Evolutionary conservation across 1,140 invertebrate species (phyloP).

Genomic region (Oscheius sp.): DNA sequence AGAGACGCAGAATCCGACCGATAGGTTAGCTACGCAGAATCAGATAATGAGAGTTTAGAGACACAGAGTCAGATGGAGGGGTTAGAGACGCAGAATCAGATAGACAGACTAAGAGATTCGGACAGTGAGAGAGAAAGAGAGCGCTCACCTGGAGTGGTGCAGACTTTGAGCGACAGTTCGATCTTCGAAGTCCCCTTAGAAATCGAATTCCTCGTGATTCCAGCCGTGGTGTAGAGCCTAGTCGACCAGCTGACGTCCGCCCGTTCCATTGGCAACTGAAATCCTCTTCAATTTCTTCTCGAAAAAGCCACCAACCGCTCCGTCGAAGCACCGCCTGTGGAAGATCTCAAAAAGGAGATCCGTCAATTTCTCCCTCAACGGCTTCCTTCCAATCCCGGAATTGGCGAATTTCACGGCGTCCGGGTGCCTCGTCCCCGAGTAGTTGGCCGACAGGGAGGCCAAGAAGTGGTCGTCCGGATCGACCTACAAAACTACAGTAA

Average conservation of each 20-base stretch:
- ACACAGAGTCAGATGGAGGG: too few relatives aligned
- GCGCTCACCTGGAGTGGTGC: conserved; percentile 59
- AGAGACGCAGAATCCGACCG: too few relatives aligned
- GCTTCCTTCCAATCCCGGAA: background rate
- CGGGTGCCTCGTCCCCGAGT: background rate
- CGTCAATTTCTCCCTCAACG: background rate
- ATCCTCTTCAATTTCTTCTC: too few relatives aligned
- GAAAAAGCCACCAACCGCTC: background rate
- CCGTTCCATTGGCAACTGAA: too few relatives aligned
- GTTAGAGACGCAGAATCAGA: too few relatives aligned
- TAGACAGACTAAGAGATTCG: too few relatives aligned
- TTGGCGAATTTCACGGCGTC: background rate
- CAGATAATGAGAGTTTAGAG: too few relatives aligned
- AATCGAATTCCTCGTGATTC: conserved; percentile 60
- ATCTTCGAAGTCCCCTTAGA: conserved; percentile 63
- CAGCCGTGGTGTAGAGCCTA: background rate
- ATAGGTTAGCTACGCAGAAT: too few relatives aligned
- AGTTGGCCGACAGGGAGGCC: background rate
- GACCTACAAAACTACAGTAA: too few relatives aligned
- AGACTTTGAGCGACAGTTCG: conserved; percentile 69
- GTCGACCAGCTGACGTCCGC: background rate
- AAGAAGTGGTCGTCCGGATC: background rate
- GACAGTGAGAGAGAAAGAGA: too few relatives aligned
- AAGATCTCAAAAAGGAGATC: background rate
- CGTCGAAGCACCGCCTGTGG: background rate